A percentile compares a stretch with the other conserved stretches of the same genome.
Evolutionary conservation across 2,797 vertebrate genomes (phyloP).

Genomic region (Avahi laniger): DNA sequence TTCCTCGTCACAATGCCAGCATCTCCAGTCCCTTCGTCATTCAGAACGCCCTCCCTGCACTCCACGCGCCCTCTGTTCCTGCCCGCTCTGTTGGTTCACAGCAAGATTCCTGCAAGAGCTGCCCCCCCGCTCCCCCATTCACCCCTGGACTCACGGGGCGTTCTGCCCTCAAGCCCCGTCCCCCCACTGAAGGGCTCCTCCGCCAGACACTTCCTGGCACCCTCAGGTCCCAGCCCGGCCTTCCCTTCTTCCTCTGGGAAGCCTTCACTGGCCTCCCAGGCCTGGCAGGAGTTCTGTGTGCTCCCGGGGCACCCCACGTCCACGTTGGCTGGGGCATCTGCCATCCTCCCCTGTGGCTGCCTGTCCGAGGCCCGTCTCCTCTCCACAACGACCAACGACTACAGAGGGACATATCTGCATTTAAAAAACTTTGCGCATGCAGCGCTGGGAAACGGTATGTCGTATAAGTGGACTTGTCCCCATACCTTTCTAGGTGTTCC

Average conservation of each 20-base stretch:
- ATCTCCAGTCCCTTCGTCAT: neutral
- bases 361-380: neutral
- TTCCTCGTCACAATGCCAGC: neutral
- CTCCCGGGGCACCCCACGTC: too few species aligned
- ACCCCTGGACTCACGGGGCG: neutral
- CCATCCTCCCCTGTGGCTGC: neutral
- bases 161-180: neutral
- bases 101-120: neutral
- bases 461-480: neutral
- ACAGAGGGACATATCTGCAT: neutral
- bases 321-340: neutral
- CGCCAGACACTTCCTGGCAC: neutral
- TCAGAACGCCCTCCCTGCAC: neutral
- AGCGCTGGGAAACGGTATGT: neutral
- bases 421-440: neutral
- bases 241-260: neutral
- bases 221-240: neutral
- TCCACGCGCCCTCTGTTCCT: neutral
- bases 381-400: neutral
- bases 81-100: neutral
- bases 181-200: neutral
- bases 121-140: neutral
- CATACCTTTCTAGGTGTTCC: neutral
- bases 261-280: neutral
- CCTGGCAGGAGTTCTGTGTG: neutral